These are phyloP conservation scores for Tiphia femorata DNA, from an alignment of 2,888 invertebrate species.

Conservation along the genomic window DNA sequence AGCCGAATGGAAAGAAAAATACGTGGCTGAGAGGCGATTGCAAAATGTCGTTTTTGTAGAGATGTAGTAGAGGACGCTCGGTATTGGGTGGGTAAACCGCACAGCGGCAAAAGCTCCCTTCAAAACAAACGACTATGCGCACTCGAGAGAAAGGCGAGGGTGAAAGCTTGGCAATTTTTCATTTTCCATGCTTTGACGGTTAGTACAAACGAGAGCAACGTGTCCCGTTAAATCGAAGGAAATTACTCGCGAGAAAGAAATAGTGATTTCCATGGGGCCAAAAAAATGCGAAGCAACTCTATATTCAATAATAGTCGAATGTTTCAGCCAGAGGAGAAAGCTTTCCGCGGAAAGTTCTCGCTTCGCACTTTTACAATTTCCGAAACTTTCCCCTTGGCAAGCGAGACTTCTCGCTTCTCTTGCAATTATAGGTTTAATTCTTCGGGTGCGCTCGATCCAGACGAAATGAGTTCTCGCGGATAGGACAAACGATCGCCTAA, in stretches of 20 bases:
- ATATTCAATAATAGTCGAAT: not conserved
- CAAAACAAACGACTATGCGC: too few species aligned
- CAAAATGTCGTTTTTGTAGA: not conserved
- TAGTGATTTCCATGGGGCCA: not conserved
- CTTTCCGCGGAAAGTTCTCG: not conserved
- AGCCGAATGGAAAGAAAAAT: not conserved
- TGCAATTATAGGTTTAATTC: constrained; percentile 23
- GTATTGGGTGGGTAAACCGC: too few species aligned
- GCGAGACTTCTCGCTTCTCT: constrained; percentile 13
- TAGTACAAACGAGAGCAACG: too few species aligned
- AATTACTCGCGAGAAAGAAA: not conserved
- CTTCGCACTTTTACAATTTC: constrained; percentile 2
- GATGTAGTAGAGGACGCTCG: not conserved
- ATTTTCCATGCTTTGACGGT: too few species aligned
- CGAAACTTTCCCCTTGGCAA: constrained; percentile 14
- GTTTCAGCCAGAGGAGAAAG: not conserved
- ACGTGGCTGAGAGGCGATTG: not conserved
- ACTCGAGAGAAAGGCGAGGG: too few species aligned
- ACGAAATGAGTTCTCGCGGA: constrained; percentile 11
- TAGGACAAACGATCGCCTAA: too few species aligned
- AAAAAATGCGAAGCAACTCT: not conserved
- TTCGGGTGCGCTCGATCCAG: constrained; percentile 17
- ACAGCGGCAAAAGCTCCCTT: too few species aligned
- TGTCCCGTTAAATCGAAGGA: not conserved
- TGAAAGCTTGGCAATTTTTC: too few species aligned